Evolutionary conservation across 2,113 vertebrate genomes (phyloP), one percentile per base, ranked within the genome.

Genomic region (Amia ocellicauda): DNA sequence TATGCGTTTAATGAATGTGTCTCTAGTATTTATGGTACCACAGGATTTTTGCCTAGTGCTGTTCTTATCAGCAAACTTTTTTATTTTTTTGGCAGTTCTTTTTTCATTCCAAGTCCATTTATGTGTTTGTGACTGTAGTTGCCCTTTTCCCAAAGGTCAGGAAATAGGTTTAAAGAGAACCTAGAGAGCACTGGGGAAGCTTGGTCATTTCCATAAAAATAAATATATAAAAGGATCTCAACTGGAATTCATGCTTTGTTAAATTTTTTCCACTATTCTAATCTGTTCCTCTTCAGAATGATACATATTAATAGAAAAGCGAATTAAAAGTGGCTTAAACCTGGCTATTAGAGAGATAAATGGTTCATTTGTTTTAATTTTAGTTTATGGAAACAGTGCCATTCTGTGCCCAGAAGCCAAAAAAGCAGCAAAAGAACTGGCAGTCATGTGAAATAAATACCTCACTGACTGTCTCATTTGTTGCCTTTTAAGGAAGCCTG

Each of bases 401-500:
- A 62, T 59, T 56, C 57, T 53, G 42, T 68, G 66, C 63, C 65
- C 63, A 56, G 59, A n/a, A 76, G 63, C 69, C 66, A 75, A 66
- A 60, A 62, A 68, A 29, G 63, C 56, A 50, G 41, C 8, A 54
- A n/a, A 54, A 24, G 22, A 54, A 24, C 19, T 31, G 63, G 63
- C 23, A 29, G 71, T 70, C 75, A 70, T 64, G 50, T 71, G 69
- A 75, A 69, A 22, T 10, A 69, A 66, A 76, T 80, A 68, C 66
- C 62, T 75, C 66, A 41, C 62, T 27, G 5, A 55, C 65, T 60
- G 42, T 64, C 71, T 76, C 62, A 43, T 58, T 76, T 29, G 3
- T 79, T 75, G 58, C 86, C 84, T 83, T 89, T 78, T 85, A 89
- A 79, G 84, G 84, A 74, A 57, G 57, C 31, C 43, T 51, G 67